phyloP scores from a whole-genome alignment of 2,888 invertebrate genomes.

The Perizoma affinitatum region DNA sequence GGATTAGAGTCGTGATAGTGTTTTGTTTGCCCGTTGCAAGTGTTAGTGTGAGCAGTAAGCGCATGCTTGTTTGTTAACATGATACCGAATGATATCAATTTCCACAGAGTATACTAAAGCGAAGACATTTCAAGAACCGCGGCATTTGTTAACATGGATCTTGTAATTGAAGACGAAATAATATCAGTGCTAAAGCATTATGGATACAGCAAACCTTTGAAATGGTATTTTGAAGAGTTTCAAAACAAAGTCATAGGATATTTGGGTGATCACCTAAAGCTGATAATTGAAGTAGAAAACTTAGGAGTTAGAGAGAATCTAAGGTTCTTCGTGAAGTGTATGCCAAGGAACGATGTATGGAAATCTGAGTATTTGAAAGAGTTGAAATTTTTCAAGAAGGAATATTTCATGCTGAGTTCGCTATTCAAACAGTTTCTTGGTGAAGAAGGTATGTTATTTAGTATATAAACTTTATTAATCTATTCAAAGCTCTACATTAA shows the following conservation, averaged over 20 bases:
- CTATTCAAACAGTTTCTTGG: conserved; percentile 61
- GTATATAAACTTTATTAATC: not conserved
- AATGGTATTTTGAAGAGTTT: conserved; percentile 58
- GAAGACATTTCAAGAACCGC: not conserved
- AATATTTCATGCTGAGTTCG: conserved; percentile 61
- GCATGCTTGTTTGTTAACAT: no score
- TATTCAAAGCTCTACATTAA: no score
- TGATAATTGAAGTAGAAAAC: conserved; percentile 51
- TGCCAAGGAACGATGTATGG: conserved; percentile 80
- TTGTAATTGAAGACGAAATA: conserved; percentile 56
- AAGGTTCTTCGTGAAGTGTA: conserved; percentile 84
- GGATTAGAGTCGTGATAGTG: no score
- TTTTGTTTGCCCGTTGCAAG: no score
- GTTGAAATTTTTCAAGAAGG: conserved; percentile 63
- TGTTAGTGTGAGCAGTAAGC: no score
- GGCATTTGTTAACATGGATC: conserved; percentile 47
- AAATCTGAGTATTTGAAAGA: conserved; percentile 67
- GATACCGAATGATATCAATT: no score
- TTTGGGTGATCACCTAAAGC: conserved; percentile 68
- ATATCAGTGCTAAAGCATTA: conserved; percentile 49
- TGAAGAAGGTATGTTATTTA: conserved; percentile 51
- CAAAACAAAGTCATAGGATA: conserved; percentile 64
- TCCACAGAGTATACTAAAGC: not conserved
- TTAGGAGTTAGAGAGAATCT: conserved; percentile 44
- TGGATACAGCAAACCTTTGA: conserved; percentile 44